Percentiles rank a stretch among this genome's conserved stretches.
Evolutionary conservation across 1,140 invertebrate genomes (phyloP).

Genomic region (Linepithema humile): DNA sequence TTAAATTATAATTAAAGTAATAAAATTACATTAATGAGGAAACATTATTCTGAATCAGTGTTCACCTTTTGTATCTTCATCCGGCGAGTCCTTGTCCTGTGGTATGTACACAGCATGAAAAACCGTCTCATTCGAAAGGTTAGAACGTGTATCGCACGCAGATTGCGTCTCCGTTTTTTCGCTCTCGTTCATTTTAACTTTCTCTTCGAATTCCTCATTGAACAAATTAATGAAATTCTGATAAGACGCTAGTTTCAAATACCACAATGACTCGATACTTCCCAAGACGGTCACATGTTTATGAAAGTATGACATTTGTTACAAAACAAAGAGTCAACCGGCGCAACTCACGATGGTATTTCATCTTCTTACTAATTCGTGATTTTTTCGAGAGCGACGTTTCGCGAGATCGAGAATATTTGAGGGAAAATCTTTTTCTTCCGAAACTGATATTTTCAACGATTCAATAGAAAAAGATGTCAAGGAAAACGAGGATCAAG

Average conservation of each 20-base stretch:
- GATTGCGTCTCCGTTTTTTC: slow-evolving; percentile 13
- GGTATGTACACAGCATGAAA: slow-evolving; percentile 79
- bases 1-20: no score
- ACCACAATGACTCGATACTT: neutral
- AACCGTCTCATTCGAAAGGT: slow-evolving; percentile 52
- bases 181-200: neutral
- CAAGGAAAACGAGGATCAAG: neutral
- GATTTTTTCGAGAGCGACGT: neutral
- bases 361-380: neutral
- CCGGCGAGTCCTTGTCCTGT: slow-evolving; percentile 34
- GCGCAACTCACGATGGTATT: neutral
- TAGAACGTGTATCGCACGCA: slow-evolving; percentile 12
- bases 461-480: neutral
- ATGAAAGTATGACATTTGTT: neutral
- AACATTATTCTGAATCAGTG: no score
- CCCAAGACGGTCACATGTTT: neutral
- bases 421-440: neutral
- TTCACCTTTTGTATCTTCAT: neutral
- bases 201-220: neutral
- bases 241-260: neutral
- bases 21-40: no score
- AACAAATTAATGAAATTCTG: neutral
- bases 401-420: neutral
- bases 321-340: neutral
- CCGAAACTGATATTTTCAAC: neutral